Base-by-base conservation (phyloP, 2,888 invertebrate species). In the Drosophila anomalata region DNA sequence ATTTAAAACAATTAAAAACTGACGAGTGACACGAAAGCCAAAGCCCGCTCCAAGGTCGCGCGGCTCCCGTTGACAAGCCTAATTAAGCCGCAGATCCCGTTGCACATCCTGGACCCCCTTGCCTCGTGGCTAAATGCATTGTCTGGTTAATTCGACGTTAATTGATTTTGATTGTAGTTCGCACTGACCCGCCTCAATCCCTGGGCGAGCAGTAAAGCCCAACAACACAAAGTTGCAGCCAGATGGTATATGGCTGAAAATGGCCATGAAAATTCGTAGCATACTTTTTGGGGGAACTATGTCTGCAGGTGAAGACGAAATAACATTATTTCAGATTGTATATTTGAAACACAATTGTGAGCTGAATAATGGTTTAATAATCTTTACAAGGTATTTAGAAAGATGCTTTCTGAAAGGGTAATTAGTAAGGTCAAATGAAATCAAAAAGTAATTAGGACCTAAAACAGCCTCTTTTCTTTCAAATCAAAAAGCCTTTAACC, bases 1-100 rank as follows among this genome's bases (percentile, higher is more conserved):
- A 75, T 72, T 66, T 59, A 65, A 79, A 78, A 68, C 70, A 79
- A 68, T 79, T 76, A 56, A 70, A 62, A 63, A 51, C 42, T 20
- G 36, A 42, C 50, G 48, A 61, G 42, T 33, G 63, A 62, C 48
- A 62, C 41, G 33, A 62, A 50, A 62, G 69, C 69, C 57, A 29
- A 42, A 50, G 29, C 42, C 22, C 29, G 33, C 12, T 9, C 47
- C 41, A 56, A 33, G 66, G 48, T 41, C 55, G 20, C 36, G 20
- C 14, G n/a, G 65, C 26, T 44, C 26, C 26, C 44, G 44, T 29
- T 53, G 66, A 17, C 63, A 46, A 39, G 29, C 54, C 67, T 39
- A 65, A 65, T 65, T 54, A 67, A 46, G 31, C 46, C 17, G 22
- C 22, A 39, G 53, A 39, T 66, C 36, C 53, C 53, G 36, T 53